Conservation (phyloP, 2,113 vertebrate species). For the Mola mola region DNA sequence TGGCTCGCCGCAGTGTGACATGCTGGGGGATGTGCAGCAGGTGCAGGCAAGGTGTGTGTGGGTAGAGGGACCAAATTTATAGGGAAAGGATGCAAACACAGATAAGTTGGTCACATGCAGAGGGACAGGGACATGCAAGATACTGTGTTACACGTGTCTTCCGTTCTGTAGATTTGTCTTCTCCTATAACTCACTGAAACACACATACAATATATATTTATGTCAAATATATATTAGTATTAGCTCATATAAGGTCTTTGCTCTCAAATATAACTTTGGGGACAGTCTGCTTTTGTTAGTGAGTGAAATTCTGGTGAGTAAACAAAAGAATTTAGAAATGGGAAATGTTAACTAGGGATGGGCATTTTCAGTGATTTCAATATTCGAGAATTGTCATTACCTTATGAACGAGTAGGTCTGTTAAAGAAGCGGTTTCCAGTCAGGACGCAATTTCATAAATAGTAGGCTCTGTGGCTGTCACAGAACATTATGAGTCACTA, state of each 20-base stretch:
- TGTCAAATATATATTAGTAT: too few species aligned
- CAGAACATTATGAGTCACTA: too few species aligned
- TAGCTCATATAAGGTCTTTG: too few species aligned
- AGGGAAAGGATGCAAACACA: conserved; percentile 61
- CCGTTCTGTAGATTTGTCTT: too few species aligned
- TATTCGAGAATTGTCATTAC: too few species aligned
- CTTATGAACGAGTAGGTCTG: too few species aligned
- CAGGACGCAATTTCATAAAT: too few species aligned
- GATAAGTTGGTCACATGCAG: conserved; percentile 67
- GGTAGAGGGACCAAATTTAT: conserved; percentile 29
- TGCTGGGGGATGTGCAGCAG: conserved; percentile 79
- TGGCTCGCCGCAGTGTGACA: conserved; percentile 83
- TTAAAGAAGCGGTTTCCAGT: too few species aligned
- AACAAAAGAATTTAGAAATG: conserved; percentile 21
- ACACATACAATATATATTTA: too few species aligned
- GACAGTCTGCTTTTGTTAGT: conserved; percentile 19
- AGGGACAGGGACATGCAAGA: conserved; percentile 30
- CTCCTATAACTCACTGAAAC: not conserved
- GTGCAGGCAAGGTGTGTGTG: conserved; percentile 54
- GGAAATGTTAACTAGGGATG: too few species aligned
- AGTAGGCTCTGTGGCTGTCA: too few species aligned
- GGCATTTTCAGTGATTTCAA: too few species aligned
- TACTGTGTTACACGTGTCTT: not conserved
- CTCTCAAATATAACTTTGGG: not conserved
- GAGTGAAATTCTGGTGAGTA: conserved; percentile 12